Conservation (phyloP, 2,888 invertebrate species). For the Gandaritis pyraliata region DNA sequence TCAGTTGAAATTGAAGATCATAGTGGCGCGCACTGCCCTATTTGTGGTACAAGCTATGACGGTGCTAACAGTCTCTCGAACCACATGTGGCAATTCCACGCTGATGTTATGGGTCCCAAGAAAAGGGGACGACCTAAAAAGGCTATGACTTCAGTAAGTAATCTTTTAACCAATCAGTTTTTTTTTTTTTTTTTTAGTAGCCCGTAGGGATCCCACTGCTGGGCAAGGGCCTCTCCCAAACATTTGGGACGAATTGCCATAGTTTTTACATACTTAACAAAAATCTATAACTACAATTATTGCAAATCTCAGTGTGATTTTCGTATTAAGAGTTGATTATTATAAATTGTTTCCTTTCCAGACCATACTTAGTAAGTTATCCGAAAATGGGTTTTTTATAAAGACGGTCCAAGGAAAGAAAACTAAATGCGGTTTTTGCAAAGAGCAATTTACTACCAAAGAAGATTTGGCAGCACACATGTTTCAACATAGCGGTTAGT, state of each 20-base stretch:
- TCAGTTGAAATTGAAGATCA: constrained; percentile 62
- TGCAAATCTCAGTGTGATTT: too few species aligned
- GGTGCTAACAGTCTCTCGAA: constrained; percentile 65
- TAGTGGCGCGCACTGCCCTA: constrained; percentile 64
- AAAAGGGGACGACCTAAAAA: constrained; percentile 76
- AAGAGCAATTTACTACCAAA: constrained; percentile 62
- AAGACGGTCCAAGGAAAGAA: constrained; percentile 57
- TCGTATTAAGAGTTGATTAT: too few species aligned
- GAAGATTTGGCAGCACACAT: constrained; percentile 65
- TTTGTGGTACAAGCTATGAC: constrained; percentile 64
- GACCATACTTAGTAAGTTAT: constrained; percentile 68
- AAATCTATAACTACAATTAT: too few species aligned
- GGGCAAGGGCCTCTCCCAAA: too few species aligned
- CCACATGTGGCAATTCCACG: constrained; percentile 70
- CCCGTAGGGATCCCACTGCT: too few species aligned
- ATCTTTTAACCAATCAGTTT: neutral
- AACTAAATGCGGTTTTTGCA: constrained; percentile 66
- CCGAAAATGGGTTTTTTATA: constrained; percentile 67
- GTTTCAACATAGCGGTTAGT: constrained; percentile 64
- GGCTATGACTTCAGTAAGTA: constrained; percentile 64
- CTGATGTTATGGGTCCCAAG: constrained; percentile 75
- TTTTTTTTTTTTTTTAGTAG: too few species aligned
- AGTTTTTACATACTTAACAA: too few species aligned
- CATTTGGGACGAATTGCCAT: too few species aligned
- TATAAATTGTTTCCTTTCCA: constrained; percentile 47